Conservation (phyloP, 2,888 invertebrate species). For the Idaea dimidiata region DNA sequence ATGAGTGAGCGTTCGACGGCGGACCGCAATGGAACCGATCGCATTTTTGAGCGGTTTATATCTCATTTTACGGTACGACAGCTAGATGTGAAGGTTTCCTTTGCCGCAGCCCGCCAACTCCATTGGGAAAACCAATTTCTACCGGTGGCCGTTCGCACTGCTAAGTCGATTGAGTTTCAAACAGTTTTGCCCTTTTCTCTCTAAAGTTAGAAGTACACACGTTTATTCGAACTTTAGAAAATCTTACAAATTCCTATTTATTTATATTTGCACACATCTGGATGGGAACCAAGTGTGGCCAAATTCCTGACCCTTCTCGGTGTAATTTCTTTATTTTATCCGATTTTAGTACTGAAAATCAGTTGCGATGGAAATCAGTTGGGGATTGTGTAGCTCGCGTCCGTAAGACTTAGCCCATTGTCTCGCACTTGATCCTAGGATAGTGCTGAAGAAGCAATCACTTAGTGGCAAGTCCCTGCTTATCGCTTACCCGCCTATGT, state of each 20-base stretch:
- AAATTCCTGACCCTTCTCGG: background rate
- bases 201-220: constrained; percentile 5
- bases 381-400: too few species aligned
- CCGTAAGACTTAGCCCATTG: too few species aligned
- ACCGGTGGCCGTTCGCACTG: constrained; percentile 50
- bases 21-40: constrained; percentile 47
- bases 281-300: background rate
- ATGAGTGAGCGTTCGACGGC: constrained; percentile 33
- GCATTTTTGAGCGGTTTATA: constrained; percentile 70
- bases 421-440: too few species aligned
- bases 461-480: too few species aligned
- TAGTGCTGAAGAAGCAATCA: too few species aligned
- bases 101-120: constrained; percentile 35
- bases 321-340: background rate
- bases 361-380: background rate
- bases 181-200: constrained; percentile 41
- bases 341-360: background rate
- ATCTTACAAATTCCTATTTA: background rate
- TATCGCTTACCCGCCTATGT: too few species aligned
- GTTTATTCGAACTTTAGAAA: constrained; percentile 2
- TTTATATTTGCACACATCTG: background rate
- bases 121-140: constrained; percentile 68
- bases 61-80: constrained; percentile 71
- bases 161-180: constrained; percentile 63
- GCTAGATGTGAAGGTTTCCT: constrained; percentile 38